Conservation (phyloP, 2,888 invertebrate species). For the Timema podura region DNA sequence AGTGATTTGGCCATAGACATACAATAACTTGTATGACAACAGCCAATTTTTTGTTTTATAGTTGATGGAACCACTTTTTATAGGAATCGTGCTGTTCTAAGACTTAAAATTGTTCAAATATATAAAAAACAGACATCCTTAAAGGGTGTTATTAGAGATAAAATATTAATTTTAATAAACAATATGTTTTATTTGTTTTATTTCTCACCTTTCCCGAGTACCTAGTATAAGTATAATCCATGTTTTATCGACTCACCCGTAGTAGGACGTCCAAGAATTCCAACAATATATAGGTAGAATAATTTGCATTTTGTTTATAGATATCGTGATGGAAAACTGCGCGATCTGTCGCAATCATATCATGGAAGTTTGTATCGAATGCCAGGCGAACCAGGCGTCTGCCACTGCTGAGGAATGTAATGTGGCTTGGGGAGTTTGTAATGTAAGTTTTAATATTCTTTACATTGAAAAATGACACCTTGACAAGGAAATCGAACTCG, state of each 20-base stretch:
- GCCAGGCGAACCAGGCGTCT: constrained; percentile 60
- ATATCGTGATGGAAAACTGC: constrained; percentile 63
- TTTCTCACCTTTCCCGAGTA: neutral
- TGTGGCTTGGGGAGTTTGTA: constrained; percentile 63
- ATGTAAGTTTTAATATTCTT: constrained; percentile 42
- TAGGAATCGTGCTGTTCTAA: too few relatives aligned
- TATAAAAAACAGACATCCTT: too few relatives aligned
- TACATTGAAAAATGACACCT: too few relatives aligned
- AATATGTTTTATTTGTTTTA: too few relatives aligned
- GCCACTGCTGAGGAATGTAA: constrained; percentile 61
- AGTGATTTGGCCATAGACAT: neutral
- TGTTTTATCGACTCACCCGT: neutral
- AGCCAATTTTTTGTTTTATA: too few relatives aligned
- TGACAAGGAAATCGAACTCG: too few relatives aligned
- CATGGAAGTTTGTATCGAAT: constrained; percentile 63
- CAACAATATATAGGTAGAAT: too few relatives aligned
- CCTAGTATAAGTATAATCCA: neutral
- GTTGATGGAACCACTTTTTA: too few relatives aligned
- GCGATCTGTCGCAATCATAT: constrained; percentile 64
- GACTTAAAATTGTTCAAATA: too few relatives aligned
- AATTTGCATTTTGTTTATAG: constrained; percentile 34
- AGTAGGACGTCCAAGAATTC: too few relatives aligned
- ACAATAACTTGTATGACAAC: neutral
- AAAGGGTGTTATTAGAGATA: too few relatives aligned
- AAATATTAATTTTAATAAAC: too few relatives aligned